These are phyloP conservation scores for Hermodice carunculata DNA, from an alignment of 2,888 invertebrate species.

Conservation along the genomic window DNA sequence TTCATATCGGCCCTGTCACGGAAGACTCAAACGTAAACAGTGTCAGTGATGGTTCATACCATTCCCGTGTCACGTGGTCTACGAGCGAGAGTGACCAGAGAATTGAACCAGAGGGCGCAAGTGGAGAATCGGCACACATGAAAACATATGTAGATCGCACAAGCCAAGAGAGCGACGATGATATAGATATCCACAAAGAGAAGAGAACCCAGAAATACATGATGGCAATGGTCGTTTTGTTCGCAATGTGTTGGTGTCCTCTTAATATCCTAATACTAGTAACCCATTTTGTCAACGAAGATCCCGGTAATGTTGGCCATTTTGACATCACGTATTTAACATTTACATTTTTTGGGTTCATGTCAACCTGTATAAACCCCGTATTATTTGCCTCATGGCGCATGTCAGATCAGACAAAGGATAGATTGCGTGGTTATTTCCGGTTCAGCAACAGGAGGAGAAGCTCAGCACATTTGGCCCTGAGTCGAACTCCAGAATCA, in stretches of 20 bases:
- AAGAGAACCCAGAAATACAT: slow-evolving; percentile 79
- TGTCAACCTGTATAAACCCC: slow-evolving; percentile 79
- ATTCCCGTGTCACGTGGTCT: slow-evolving; percentile 40
- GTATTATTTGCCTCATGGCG: slow-evolving; percentile 77
- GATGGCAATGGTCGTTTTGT: slow-evolving; percentile 77
- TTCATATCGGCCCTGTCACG: too few relatives aligned
- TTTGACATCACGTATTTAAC: slow-evolving; percentile 79
- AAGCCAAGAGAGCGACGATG: slow-evolving; percentile 36
- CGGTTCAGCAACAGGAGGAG: slow-evolving; percentile 45
- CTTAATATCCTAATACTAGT: slow-evolving; percentile 77
- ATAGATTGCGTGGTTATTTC: slow-evolving; percentile 62
- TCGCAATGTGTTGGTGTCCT: slow-evolving; percentile 79
- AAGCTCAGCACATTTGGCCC: neutral
- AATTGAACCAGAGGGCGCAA: slow-evolving; percentile 34
- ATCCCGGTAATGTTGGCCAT: slow-evolving; percentile 78
- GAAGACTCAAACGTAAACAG: slow-evolving; percentile 38
- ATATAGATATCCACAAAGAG: slow-evolving; percentile 72
- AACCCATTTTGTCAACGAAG: slow-evolving; percentile 77
- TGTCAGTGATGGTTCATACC: slow-evolving; percentile 29
- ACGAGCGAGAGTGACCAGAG: slow-evolving; percentile 27
- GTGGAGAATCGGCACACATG: slow-evolving; percentile 13
- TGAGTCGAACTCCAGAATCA: too few relatives aligned
- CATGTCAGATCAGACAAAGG: slow-evolving; percentile 68
- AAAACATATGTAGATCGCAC: neutral
- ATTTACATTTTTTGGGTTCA: slow-evolving; percentile 80